These are phyloP conservation scores for Nemurella pictetii DNA, from an alignment of 2,888 invertebrate genomes.

Conservation along the genomic window DNA sequence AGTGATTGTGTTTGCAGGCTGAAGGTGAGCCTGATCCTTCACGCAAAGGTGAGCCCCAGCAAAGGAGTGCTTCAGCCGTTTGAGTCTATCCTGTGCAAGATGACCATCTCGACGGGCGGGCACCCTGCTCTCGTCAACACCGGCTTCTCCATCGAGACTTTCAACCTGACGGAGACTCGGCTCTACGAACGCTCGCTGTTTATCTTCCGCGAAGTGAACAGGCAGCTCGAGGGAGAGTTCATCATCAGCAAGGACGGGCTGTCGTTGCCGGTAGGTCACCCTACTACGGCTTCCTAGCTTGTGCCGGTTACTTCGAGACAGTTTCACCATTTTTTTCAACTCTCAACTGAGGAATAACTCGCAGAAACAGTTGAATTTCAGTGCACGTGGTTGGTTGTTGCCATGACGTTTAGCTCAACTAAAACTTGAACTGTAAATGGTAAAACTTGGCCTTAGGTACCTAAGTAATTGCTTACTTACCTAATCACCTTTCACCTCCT, in stretches of 20 bases:
- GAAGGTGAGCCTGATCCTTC: background rate
- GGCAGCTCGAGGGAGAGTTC: conserved; percentile 1
- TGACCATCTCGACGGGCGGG: background rate
- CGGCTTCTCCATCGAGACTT: background rate
- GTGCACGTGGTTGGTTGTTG: too few relatives aligned
- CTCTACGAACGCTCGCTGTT: background rate
- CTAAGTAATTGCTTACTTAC: too few relatives aligned
- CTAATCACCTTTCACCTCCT: too few relatives aligned
- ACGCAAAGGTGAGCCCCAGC: background rate
- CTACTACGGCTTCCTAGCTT: too few relatives aligned
- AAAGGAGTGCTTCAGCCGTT: background rate
- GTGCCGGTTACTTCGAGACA: too few relatives aligned
- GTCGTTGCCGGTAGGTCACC: background rate
- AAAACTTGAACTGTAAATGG: too few relatives aligned
- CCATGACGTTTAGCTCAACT: too few relatives aligned
- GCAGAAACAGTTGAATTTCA: too few relatives aligned
- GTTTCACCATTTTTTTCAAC: too few relatives aligned
- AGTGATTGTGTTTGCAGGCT: background rate
- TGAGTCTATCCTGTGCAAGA: background rate
- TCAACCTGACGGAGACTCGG: background rate
- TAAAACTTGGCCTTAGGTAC: too few relatives aligned
- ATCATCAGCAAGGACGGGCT: background rate
- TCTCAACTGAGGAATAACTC: too few relatives aligned
- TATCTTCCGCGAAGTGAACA: background rate
- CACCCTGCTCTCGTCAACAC: background rate